A percentile compares a stretch with the other conserved stretches of the same genome.
These are phyloP conservation scores for Cavia porcellus DNA, from an alignment of 2,113 vertebrate species.

Conservation along the genomic window DNA sequence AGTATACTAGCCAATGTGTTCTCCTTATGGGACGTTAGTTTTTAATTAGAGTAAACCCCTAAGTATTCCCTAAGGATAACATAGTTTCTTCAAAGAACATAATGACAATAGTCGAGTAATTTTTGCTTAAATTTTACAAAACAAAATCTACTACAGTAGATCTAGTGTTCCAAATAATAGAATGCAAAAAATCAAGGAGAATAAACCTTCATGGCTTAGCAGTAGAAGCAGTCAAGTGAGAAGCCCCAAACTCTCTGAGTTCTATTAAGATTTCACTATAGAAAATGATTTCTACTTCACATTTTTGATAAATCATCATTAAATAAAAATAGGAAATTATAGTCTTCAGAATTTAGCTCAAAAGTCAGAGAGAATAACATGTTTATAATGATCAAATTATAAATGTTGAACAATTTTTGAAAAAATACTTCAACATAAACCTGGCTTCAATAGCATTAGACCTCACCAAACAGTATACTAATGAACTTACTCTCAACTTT, in stretches of 20 bases:
- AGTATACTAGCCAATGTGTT: not conserved
- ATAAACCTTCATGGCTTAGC: not conserved
- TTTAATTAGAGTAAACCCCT: not conserved
- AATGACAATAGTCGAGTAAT: not conserved
- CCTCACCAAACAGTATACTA: slow-evolving; percentile 25
- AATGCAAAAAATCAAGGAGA: not conserved
- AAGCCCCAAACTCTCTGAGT: not conserved
- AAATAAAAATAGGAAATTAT: slow-evolving; percentile 2
- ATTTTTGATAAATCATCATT: not conserved
- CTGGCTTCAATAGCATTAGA: not conserved
- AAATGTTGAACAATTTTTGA: slow-evolving; percentile 37
- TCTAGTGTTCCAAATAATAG: not conserved
- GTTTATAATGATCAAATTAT: slow-evolving; percentile 53
- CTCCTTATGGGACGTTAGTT: not conserved
- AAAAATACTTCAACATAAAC: slow-evolving; percentile 22
- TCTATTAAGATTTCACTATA: not conserved
- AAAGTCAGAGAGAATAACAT: slow-evolving; percentile 37
- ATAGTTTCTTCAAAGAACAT: not conserved
- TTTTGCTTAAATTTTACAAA: not conserved
- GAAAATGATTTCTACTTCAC: not conserved
- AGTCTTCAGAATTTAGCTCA: not conserved
- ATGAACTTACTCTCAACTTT: slow-evolving; percentile 44
- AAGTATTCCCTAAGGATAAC: not conserved
- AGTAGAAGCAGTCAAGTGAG: not conserved
- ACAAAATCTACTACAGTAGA: not conserved